These are phyloP conservation scores for Drosophila pseudoananassae DNA, from an alignment of 1,140 invertebrate species.

Conservation along the genomic window DNA sequence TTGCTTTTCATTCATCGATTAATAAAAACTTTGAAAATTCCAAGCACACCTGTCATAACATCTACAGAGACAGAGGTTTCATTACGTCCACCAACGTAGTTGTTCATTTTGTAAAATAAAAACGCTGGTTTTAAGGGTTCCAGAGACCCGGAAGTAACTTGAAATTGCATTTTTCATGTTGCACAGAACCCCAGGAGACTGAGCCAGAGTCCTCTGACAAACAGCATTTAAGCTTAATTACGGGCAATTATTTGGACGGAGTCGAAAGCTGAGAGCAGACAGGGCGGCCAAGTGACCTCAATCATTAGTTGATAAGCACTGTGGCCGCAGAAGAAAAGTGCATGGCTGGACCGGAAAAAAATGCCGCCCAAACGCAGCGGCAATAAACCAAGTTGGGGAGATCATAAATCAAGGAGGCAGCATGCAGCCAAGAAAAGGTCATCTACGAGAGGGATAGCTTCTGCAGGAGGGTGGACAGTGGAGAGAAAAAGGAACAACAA, in stretches of 20 bases:
- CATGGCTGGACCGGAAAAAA: slow-evolving; percentile 33
- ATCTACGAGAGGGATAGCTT: not conserved
- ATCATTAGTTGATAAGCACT: slow-evolving; percentile 76
- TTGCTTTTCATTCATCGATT: no score
- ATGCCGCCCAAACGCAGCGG: slow-evolving; percentile 36
- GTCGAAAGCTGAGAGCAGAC: slow-evolving; percentile 8
- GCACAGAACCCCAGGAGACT: slow-evolving; percentile 3
- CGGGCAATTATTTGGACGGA: slow-evolving; percentile 60
- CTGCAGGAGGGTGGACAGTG: not conserved
- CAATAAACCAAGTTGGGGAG: slow-evolving; percentile 61
- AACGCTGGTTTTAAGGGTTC: not conserved
- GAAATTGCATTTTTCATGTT: slow-evolving; percentile 68
- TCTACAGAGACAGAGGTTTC: not conserved
- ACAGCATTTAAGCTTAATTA: slow-evolving; percentile 68
- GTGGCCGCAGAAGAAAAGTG: slow-evolving; percentile 37
- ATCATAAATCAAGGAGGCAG: slow-evolving; percentile 70
- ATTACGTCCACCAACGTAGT: no score
- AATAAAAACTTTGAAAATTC: slow-evolving; percentile 3
- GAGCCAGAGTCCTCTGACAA: slow-evolving; percentile 16
- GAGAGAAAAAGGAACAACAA: slow-evolving; percentile 30
- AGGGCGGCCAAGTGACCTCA: slow-evolving; percentile 64
- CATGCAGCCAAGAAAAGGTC: slow-evolving; percentile 48
- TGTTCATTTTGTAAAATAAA: not conserved
- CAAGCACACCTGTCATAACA: slow-evolving; percentile 4
- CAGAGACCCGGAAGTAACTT: slow-evolving; percentile 41